phyloP scores from a whole-genome alignment of 2,797 vertebrate genomes.

The Coregonus suidteri region DNA sequence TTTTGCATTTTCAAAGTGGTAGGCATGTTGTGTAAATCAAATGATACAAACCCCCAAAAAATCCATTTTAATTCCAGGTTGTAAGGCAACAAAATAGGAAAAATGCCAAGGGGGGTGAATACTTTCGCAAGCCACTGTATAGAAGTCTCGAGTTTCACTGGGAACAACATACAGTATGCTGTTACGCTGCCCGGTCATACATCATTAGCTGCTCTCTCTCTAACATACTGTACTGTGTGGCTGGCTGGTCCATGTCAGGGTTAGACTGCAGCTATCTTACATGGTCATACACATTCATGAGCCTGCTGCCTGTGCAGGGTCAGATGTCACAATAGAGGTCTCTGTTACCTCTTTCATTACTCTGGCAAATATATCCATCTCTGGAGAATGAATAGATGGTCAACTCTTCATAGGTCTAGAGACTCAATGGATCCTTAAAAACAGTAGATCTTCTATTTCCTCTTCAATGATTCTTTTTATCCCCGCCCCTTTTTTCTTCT shows the following conservation, averaged over 20 bases:
- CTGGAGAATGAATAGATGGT: background rate
- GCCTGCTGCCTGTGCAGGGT: conserved; percentile 37
- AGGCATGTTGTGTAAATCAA: too few relatives aligned
- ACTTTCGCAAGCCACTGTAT: background rate
- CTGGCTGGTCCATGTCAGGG: background rate
- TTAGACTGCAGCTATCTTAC: conserved; percentile 18
- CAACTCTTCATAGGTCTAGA: background rate
- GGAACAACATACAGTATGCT: background rate
- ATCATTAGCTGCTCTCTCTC: conserved; percentile 8
- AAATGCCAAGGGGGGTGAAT: too few relatives aligned
- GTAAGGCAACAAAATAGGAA: too few relatives aligned
- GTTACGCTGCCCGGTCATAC: background rate
- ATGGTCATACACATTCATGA: conserved; percentile 26
- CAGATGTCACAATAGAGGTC: conserved; percentile 30
- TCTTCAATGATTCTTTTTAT: background rate
- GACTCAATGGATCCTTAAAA: too few relatives aligned
- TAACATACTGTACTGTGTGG: background rate
- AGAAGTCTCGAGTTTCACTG: conserved; percentile 25
- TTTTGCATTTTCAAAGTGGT: too few relatives aligned
- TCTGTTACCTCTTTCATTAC: conserved; percentile 23
- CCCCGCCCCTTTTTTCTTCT: background rate
- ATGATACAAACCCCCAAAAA: too few relatives aligned
- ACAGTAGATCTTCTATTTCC: background rate
- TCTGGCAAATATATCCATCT: background rate
- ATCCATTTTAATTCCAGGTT: too few relatives aligned